Conservation (phyloP, 2,797 vertebrate species). For the Diglossa cyanea region DNA sequence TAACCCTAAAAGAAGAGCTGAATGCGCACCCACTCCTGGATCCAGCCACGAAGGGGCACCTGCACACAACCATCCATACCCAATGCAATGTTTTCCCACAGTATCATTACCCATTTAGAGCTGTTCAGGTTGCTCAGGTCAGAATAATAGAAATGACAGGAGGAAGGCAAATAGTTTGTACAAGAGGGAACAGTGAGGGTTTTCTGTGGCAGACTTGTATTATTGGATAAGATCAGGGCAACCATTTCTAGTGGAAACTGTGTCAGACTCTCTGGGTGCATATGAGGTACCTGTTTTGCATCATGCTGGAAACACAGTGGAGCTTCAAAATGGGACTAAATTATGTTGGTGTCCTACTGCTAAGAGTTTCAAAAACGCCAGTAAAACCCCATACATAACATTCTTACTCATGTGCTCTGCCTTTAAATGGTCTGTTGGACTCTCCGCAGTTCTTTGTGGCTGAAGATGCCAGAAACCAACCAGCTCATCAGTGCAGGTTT, state of each 20-base stretch:
- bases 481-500: not conserved
- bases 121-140: not conserved
- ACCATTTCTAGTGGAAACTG: not conserved
- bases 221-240: accelerated
- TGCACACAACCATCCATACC: not conserved
- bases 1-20: not conserved
- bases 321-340: not conserved
- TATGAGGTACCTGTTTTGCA: not conserved
- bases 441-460: not conserved
- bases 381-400: not conserved
- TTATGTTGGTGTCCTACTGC: not conserved
- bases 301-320: not conserved
- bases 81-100: not conserved
- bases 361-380: not conserved
- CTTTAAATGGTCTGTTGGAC: not conserved
- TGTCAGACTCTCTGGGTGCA: not conserved
- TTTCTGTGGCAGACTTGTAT: not conserved
- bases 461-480: constrained; percentile 26
- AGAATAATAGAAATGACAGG: not conserved
- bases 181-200: not conserved
- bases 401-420: not conserved
- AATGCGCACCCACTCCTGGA: not conserved
- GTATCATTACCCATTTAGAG: not conserved
- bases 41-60: not conserved
- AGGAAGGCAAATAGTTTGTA: not conserved